These are phyloP conservation scores for Chiroxiphia lanceolata DNA, from an alignment of 2,797 vertebrate species.

Conservation along the genomic window DNA sequence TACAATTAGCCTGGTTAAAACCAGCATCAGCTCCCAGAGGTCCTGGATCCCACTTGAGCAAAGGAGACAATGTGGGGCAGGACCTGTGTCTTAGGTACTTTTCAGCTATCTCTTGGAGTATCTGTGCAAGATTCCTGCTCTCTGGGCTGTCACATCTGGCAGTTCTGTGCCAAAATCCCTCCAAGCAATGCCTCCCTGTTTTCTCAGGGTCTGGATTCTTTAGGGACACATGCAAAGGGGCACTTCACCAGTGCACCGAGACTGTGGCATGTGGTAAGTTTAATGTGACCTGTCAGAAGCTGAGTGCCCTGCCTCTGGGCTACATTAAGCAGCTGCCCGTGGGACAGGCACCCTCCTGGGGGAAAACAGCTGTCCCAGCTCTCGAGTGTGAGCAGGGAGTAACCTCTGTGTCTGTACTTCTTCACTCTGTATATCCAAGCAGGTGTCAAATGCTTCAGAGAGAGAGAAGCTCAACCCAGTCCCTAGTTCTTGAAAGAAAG, in stretches of 20 bases:
- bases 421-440: not conserved
- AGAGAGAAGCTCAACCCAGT: not conserved
- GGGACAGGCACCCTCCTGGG: not conserved
- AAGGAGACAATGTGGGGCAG: not conserved
- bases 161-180: not conserved
- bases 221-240: not conserved
- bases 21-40: not conserved
- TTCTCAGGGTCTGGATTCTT: not conserved
- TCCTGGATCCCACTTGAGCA: not conserved
- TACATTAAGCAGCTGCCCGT: not conserved
- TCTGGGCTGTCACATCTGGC: not conserved
- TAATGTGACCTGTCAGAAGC: not conserved
- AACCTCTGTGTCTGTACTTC: not conserved
- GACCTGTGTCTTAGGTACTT: not conserved
- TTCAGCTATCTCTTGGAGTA: not conserved
- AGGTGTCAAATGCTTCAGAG: not conserved
- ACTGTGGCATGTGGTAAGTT: not conserved
- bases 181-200: not conserved
- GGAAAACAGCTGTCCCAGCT: not conserved
- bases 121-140: not conserved
- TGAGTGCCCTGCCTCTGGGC: not conserved
- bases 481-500: not conserved
- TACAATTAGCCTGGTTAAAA: not conserved
- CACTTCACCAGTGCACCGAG: not conserved
- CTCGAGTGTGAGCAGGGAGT: not conserved